Evolutionary conservation across 2,888 invertebrate genomes (phyloP).

Genomic region (Hetaerina titia): DNA sequence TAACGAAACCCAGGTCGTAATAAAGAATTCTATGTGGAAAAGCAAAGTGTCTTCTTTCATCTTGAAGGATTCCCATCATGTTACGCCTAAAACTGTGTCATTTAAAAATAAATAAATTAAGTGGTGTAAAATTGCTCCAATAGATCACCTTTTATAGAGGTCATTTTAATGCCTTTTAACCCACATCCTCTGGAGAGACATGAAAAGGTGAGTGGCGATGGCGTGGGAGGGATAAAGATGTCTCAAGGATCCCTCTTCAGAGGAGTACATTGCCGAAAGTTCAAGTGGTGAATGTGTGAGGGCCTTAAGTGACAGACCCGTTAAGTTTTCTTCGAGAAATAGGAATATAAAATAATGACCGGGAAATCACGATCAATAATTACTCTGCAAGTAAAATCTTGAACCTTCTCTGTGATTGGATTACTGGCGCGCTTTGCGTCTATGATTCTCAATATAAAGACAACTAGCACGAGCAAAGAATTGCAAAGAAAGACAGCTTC

Average conservation of each 20-base stretch:
- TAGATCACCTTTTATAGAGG: background rate
- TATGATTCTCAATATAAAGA: too few species aligned
- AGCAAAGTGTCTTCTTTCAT: too few species aligned
- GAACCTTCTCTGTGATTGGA: too few species aligned
- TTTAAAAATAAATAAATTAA: too few species aligned
- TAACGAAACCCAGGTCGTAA: too few species aligned
- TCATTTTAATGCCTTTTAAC: background rate
- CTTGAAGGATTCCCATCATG: too few species aligned
- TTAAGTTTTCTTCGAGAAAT: background rate
- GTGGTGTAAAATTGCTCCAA: background rate
- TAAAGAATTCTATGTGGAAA: too few species aligned
- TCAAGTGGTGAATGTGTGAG: background rate
- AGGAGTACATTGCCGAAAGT: background rate
- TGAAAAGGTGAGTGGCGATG: background rate
- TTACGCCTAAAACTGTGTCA: too few species aligned
- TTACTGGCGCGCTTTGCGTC: too few species aligned
- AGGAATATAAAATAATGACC: background rate
- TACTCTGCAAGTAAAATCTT: too few species aligned
- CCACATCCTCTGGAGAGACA: background rate
- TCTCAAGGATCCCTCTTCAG: background rate
- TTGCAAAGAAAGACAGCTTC: too few species aligned
- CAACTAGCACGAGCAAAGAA: too few species aligned
- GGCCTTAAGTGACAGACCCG: background rate
- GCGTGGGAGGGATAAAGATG: background rate
- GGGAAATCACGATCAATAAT: background rate